Conservation (phyloP, 2,113 vertebrate genomes). For the Beaufortia kweichowensis region DNA sequence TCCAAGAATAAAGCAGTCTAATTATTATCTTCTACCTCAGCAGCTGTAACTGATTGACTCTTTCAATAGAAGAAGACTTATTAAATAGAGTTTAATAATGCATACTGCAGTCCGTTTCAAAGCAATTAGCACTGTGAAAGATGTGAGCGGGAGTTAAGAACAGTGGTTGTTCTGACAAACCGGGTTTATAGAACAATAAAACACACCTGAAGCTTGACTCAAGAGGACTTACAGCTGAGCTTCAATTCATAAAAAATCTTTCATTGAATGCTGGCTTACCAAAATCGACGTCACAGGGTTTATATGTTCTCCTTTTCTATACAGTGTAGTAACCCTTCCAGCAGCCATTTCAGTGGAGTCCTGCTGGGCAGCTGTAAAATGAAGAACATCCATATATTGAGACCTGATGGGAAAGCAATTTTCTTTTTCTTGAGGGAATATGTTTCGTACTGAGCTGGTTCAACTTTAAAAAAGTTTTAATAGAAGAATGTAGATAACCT, state of each 20-base stretch:
- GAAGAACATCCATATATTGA: conserved; percentile 10
- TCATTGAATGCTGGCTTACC: conserved; percentile 34
- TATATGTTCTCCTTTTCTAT: conserved; percentile 35
- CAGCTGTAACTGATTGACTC: neutral
- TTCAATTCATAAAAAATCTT: conserved; percentile 54
- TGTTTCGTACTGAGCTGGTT: conserved; percentile 1
- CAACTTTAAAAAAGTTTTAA: conserved; percentile 1
- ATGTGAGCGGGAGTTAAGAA: neutral
- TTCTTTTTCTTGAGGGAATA: conserved; percentile 15
- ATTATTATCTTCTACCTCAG: neutral
- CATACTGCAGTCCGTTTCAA: conserved; percentile 15
- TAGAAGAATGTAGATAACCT: neutral
- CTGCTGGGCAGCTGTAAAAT: conserved; percentile 31
- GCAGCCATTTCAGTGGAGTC: conserved; percentile 36
- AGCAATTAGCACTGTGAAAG: conserved; percentile 25
- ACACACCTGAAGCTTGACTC: conserved; percentile 46
- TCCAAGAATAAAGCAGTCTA: neutral
- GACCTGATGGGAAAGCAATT: conserved; percentile 27
- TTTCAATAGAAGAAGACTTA: neutral
- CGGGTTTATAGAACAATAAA: conserved; percentile 55
- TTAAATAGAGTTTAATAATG: neutral
- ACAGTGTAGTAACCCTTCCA: conserved; percentile 29
- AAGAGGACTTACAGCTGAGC: conserved; percentile 42
- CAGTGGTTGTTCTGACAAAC: conserved; percentile 34
- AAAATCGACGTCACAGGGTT: conserved; percentile 57